Evolutionary conservation across 2,797 vertebrate genomes (phyloP).

Genomic region (Alcedo quadribrachys): DNA sequence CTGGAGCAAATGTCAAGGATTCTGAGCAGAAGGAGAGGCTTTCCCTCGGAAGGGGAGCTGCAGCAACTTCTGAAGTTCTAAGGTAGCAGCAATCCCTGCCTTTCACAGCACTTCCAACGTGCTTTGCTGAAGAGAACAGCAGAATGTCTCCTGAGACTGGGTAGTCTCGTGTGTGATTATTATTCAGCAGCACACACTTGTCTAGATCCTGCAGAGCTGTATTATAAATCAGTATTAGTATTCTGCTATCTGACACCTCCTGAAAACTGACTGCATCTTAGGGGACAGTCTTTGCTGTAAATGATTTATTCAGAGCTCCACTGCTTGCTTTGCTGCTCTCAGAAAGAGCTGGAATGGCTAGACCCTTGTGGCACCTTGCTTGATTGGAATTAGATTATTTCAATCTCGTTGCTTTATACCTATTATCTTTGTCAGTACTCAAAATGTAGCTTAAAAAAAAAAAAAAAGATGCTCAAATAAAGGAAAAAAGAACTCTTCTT

Average conservation of each 20-base stretch:
- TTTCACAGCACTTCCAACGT: too few relatives aligned
- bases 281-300: slow-evolving; percentile 20
- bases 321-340: background rate
- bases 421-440: background rate
- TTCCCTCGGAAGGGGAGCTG: too few relatives aligned
- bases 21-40: too few relatives aligned
- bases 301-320: slow-evolving; percentile 16
- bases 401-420: background rate
- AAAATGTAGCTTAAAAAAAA: background rate
- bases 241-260: slow-evolving; percentile 44
- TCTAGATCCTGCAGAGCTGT: background rate
- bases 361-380: background rate
- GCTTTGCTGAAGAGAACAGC: too few relatives aligned
- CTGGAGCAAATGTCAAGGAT: too few relatives aligned
- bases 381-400: background rate
- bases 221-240: slow-evolving; percentile 38
- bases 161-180: slow-evolving; percentile 3
- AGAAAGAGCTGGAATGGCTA: background rate
- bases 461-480: background rate
- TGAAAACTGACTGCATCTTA: slow-evolving; percentile 34
- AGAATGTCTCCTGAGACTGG: too few relatives aligned
- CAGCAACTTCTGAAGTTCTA: too few relatives aligned
- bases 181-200: slow-evolving; percentile 40
- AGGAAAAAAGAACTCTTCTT: background rate
- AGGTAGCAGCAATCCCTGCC: too few relatives aligned